phyloP scores from a whole-genome alignment of 2,113 vertebrate genomes.

The Sphyrna mokarran region DNA sequence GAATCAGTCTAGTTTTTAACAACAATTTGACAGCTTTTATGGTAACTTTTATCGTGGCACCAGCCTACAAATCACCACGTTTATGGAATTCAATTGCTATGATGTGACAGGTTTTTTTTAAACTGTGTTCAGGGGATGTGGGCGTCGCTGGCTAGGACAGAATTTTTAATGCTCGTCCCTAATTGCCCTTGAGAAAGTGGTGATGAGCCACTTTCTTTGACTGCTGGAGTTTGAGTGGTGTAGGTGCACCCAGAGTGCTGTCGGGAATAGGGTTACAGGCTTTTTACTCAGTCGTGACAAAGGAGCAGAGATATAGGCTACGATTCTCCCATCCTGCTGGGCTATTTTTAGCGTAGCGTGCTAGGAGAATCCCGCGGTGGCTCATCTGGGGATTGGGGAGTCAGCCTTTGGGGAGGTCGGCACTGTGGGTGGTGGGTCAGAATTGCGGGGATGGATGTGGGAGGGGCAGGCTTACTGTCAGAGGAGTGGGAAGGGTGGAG shows the following conservation, averaged over 20 bases:
- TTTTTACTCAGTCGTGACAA: too few relatives aligned
- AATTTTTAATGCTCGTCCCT: background rate
- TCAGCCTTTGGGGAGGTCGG: too few relatives aligned
- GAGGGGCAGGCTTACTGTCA: too few relatives aligned
- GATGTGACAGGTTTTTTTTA: background rate
- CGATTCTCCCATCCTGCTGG: too few relatives aligned
- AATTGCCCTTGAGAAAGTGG: background rate
- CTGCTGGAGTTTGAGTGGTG: background rate
- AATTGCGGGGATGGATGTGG: too few relatives aligned
- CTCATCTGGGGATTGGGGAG: too few relatives aligned
- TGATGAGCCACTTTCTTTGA: background rate
- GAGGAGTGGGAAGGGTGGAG: too few relatives aligned
- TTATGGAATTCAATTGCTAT: background rate
- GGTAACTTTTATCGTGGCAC: background rate
- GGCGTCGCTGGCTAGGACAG: background rate
- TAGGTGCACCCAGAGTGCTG: background rate
- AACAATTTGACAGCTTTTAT: background rate
- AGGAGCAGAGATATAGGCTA: too few relatives aligned
- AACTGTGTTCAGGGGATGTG: background rate
- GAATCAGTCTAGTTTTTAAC: background rate
- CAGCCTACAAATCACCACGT: background rate
- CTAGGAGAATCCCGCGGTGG: too few relatives aligned
- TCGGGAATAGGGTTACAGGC: too few relatives aligned
- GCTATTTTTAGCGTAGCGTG: too few relatives aligned
- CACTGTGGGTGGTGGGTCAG: too few relatives aligned